Evolutionary conservation across 1,140 invertebrate species (phyloP), one percentile per base, ranked within the genome.

Genomic region (Caenorhabditis latens): DNA sequence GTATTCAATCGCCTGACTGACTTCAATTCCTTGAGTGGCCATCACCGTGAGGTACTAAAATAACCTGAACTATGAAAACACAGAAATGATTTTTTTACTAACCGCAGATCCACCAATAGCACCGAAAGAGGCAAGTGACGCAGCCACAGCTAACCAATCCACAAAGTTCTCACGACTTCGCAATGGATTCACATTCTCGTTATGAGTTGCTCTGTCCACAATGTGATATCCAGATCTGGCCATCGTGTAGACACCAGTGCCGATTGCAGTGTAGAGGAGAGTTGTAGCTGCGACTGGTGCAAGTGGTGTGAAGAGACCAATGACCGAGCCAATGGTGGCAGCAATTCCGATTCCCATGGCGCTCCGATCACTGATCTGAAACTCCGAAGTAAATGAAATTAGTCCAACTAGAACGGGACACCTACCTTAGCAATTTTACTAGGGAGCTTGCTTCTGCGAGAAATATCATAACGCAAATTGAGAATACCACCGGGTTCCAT

Each of bases 101-200:
- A 79, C 71, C 71, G 71, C 71, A 13, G 71, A 79, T 50, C 71
- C 71, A 7, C 71, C 71, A 16, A 79, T 79, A 2, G 71, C 71
- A 24, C 71, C 71, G 50, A 79, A 79, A 8, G 71, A 79, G 4
- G 71, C 71, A 0, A 79, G 24, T 24, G 71, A 79, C 0, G 71
- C 71, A 8, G 71, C 71, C 1, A 79, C 71, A 7, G 71, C 71
- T 9, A 79, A n/a, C 71, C 71, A 79, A 32, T 79, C 71, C 2
- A 79, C 71, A 32, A 79, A 79, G 24, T 79, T 79, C 71, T 79
- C 71, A 50, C 71, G 71, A 79, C 71, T 79, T n/a, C 71, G 16
- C 4, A 79, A 11, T 21, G 71, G 71, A 53, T 79, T 79, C 5
- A 79, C 71, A 79, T 79, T 79, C 9, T 79, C 71, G n/a, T 79